Conservation (phyloP, 2,888 invertebrate genomes). For the Thymelicus lineola region DNA sequence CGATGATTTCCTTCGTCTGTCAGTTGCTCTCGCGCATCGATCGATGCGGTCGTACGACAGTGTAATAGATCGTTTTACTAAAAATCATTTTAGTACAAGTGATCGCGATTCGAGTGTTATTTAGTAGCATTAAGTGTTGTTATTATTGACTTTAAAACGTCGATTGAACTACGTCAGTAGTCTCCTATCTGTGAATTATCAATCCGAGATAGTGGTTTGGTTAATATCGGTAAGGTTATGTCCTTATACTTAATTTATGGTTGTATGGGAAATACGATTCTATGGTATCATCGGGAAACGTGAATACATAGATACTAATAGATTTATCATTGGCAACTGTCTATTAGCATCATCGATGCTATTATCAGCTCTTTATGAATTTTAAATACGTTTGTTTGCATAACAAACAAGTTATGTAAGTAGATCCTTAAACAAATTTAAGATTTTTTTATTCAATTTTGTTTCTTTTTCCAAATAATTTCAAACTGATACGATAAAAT, state of each 20-base stretch:
- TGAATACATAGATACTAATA: slow-evolving; percentile 50
- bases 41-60: slow-evolving; percentile 56
- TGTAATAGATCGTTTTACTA: slow-evolving; percentile 39
- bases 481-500: too few species aligned
- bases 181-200: slow-evolving; percentile 51
- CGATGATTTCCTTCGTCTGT: slow-evolving; percentile 71
- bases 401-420: slow-evolving; percentile 39
- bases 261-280: slow-evolving; percentile 27
- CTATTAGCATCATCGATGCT: slow-evolving; percentile 50
- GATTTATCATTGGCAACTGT: slow-evolving; percentile 49
- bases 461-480: too few species aligned
- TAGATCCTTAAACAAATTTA: not conserved
- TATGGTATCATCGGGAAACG: not conserved
- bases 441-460: too few species aligned
- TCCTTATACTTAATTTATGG: slow-evolving; percentile 20
- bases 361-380: slow-evolving; percentile 54
- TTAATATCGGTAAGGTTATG: slow-evolving; percentile 43
- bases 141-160: not conserved
- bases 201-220: slow-evolving; percentile 76
- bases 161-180: slow-evolving; percentile 42
- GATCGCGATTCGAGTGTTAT: slow-evolving; percentile 44
- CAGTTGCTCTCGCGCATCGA: slow-evolving; percentile 79
- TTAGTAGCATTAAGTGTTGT: slow-evolving; percentile 11
- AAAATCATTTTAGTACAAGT: slow-evolving; percentile 41
- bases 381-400: slow-evolving; percentile 50